These are phyloP conservation scores for Eufriesea mexicana DNA, from an alignment of 1,140 invertebrate species.

Conservation along the genomic window DNA sequence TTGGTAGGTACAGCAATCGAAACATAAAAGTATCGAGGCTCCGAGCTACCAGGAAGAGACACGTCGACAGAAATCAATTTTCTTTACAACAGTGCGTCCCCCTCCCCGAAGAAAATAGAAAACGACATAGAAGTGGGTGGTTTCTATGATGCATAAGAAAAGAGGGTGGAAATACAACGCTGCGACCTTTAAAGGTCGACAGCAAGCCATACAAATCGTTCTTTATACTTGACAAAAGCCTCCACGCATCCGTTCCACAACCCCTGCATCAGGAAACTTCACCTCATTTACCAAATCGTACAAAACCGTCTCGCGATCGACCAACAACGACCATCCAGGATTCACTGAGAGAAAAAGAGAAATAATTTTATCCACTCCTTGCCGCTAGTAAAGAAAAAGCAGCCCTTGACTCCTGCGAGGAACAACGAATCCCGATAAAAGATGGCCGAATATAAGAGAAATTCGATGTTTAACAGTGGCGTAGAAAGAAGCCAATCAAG, in stretches of 20 bases:
- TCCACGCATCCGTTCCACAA: background rate
- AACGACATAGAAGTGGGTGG: background rate
- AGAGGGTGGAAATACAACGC: background rate
- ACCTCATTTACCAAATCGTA: no score
- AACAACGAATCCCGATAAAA: no score
- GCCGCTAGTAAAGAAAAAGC: no score
- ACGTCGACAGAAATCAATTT: background rate
- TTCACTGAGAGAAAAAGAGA: background rate
- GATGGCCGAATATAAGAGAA: background rate
- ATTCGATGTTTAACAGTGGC: background rate
- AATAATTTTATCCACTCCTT: no score
- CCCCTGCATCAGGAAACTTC: background rate
- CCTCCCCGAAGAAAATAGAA: background rate
- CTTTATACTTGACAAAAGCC: background rate
- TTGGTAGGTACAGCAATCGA: background rate
- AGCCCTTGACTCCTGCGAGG: no score
- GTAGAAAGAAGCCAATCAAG: background rate
- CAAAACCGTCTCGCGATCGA: no score
- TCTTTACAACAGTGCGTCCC: background rate
- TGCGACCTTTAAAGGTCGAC: conserved; percentile 29
- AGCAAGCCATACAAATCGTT: background rate
- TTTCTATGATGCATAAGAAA: background rate
- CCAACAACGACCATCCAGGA: no score
- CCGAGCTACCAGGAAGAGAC: background rate
- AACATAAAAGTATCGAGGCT: background rate